phyloP scores from a whole-genome alignment of 2,113 vertebrate genomes.

The Conger conger region DNA sequence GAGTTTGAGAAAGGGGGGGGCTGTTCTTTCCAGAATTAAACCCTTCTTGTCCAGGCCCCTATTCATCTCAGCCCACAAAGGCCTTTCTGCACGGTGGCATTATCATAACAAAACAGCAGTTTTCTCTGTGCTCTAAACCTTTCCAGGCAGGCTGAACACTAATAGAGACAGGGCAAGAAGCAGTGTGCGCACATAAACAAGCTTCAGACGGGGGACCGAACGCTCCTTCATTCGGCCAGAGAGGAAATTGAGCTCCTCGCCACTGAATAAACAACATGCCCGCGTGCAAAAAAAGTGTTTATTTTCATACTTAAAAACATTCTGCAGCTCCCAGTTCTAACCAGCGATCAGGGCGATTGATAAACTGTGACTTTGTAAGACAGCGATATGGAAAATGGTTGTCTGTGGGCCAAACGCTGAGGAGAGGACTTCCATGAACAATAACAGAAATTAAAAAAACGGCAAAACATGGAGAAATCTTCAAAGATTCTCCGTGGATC shows the following conservation, averaged over 20 bases:
- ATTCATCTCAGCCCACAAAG: slow-evolving; percentile 38
- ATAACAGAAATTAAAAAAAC: background rate
- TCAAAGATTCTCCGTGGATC: background rate
- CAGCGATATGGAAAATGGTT: background rate
- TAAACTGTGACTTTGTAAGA: background rate
- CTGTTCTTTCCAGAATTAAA: slow-evolving; percentile 20
- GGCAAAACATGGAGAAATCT: background rate
- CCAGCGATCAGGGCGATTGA: background rate
- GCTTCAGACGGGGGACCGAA: background rate
- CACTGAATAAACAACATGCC: slow-evolving; percentile 28
- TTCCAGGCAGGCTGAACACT: slow-evolving; percentile 9
- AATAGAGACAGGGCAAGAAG: slow-evolving; percentile 28
- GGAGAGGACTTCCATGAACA: background rate
- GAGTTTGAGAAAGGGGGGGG: slow-evolving; percentile 1
- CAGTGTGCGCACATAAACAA: slow-evolving; percentile 19
- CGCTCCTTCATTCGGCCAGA: slow-evolving; percentile 8
- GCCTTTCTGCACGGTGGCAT: slow-evolving; percentile 45
- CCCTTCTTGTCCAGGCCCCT: slow-evolving; percentile 17
- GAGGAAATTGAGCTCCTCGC: slow-evolving; percentile 19
- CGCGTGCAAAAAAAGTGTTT: slow-evolving; percentile 28
- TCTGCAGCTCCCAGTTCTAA: background rate
- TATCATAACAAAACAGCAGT: slow-evolving; percentile 46
- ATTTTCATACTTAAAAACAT: background rate
- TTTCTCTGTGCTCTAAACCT: slow-evolving; percentile 31
- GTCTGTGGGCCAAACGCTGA: background rate